A percentile compares a stretch with the other conserved stretches of the same genome.
phyloP scores from a whole-genome alignment of 2,797 vertebrate genomes.

The Oreortyx pictus region DNA sequence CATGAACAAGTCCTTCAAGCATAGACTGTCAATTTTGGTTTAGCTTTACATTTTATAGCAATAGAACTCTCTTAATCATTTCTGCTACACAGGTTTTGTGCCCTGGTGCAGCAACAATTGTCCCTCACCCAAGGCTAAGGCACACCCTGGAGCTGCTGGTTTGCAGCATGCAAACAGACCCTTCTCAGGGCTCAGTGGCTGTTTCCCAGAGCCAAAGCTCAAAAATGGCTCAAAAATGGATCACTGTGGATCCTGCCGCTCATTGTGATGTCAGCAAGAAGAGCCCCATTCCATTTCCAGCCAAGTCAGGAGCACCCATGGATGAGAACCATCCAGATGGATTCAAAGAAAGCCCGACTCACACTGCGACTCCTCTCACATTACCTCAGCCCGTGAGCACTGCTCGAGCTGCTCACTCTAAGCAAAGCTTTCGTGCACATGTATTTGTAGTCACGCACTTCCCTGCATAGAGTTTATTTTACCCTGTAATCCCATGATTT shows the following conservation, averaged over 20 bases:
- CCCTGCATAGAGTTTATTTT: not conserved
- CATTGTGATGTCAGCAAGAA: not conserved
- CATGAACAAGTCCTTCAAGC: not conserved
- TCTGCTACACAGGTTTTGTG: not conserved
- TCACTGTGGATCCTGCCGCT: not conserved
- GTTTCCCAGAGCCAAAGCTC: not conserved
- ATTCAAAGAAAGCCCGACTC: not conserved
- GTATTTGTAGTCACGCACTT: not conserved
- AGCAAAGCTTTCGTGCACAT: not conserved
- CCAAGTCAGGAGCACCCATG: not conserved
- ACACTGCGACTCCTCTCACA: not conserved
- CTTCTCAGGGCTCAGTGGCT: not conserved
- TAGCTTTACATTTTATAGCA: not conserved
- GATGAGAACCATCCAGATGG: not conserved
- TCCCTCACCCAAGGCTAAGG: not conserved
- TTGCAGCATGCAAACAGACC: not conserved
- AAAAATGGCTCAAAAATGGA: not conserved
- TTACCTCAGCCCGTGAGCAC: not conserved
- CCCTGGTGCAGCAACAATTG: not conserved
- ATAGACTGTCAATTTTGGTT: not conserved
- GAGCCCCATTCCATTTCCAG: not conserved
- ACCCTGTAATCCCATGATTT: not conserved
- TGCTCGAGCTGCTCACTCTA: not conserved
- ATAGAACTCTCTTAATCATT: not conserved
- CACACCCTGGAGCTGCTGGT: not conserved